Evolutionary conservation across 2,888 invertebrate species (phyloP), one percentile per base, ranked within the genome.

Genomic region (Drosophila neutralis): DNA sequence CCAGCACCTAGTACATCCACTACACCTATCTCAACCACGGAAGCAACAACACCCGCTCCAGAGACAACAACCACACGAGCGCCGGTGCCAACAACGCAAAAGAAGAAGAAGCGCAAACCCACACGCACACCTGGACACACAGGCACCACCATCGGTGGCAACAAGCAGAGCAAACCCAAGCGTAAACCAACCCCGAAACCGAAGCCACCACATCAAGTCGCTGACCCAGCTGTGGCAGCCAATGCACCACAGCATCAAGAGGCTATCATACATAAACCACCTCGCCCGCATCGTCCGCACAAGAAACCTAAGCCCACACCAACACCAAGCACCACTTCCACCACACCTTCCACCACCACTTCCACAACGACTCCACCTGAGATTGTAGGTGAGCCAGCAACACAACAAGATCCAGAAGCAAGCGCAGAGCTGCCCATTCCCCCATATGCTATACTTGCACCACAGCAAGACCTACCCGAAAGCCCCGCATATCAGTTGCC

Each of bases 61-160:
- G 77, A 62, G 2, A 72, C 79, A 24, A 62, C 82, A 24, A 65
- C 82, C 45, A 38, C 59, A n/a, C 51, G 13, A 42, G 53, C 63
- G 8, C 57, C 69, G 0, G 63, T 67, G 3, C 11, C 74, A 7
- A 87, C 83, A 40, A 81, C 83, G 4, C 79, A 65, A 3, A 90
- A 89, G 61, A 91, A 91, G 70, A 92, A 89, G 61, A 90, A 89
- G 57, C 92, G 92, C 63, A 91, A 91, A 68, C 91, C 91, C 4
- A 91, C 91, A 4, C 90, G 86, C 10, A 78, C 89, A 0, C 88
- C 91, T 4, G 80, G 80, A 1, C 72, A 75, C 24, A 38, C 35
- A 2, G 38, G 56, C 64, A 62, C 58, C 52, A 49, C 52, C 63
- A 64, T 54, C 52, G 56, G 45, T 40, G 48, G 58, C 52, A 48